Evolutionary conservation across 2,113 vertebrate species (phyloP).

Genomic region (Callipepla squamata): DNA sequence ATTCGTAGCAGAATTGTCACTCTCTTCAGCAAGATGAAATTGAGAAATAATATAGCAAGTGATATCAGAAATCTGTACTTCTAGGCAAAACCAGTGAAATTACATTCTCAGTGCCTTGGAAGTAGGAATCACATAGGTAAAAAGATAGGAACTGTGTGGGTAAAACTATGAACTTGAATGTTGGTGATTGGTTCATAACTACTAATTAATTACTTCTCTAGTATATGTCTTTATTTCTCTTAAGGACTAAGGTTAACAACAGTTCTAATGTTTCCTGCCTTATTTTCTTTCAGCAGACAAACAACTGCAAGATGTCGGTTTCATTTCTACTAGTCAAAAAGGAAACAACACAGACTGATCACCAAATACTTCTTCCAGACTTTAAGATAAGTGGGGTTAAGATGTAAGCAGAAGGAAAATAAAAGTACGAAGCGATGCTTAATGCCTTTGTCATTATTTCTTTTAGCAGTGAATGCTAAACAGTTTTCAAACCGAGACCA

Average conservation of each 20-base stretch:
- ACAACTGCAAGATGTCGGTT: background rate
- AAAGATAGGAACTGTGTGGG: background rate
- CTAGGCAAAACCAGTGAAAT: background rate
- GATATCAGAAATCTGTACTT: background rate
- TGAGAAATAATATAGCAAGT: background rate
- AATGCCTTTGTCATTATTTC: conserved; percentile 36
- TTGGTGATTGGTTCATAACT: background rate
- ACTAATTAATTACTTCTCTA: background rate
- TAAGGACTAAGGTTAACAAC: background rate
- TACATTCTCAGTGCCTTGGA: background rate
- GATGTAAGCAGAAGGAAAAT: background rate
- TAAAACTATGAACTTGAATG: background rate
- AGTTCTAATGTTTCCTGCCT: background rate
- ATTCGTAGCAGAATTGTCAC: background rate
- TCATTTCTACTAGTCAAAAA: background rate
- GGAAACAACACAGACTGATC: background rate
- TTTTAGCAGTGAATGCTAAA: conserved; percentile 57
- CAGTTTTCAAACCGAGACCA: conserved; percentile 69
- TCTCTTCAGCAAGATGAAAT: background rate
- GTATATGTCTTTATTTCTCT: background rate
- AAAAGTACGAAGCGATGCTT: background rate
- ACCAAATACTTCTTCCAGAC: background rate
- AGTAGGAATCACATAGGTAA: background rate
- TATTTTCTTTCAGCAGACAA: background rate
- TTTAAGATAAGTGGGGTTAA: background rate